Base-by-base conservation (phyloP, 1,140 invertebrate species). In the Ips nitidus region DNA sequence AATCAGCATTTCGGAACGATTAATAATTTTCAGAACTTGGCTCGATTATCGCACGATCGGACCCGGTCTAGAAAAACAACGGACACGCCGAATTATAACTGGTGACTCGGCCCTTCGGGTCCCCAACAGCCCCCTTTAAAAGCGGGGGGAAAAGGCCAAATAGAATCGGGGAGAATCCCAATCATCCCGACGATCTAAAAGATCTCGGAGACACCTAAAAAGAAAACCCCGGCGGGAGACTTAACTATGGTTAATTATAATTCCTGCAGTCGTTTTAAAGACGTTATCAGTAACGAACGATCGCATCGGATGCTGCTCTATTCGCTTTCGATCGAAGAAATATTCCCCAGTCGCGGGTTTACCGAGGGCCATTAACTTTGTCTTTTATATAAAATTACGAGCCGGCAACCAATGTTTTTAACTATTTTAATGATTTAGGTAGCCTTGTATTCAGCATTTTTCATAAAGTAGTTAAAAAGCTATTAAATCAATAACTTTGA, bases 1-100 rank as follows among this genome's bases (percentile, higher is more conserved):
- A 62, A 38, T 62, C 60, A 62, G 60, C 22, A 62, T 62, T 52
- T 62, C 38, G 8, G 45, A 38, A 40, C 60, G 50, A 62, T 62
- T 62, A 62, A 62, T 62, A 62, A 62, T 62, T 62, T 62, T 62
- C 60, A 50, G 43, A 62, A 37, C 52, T 62, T 62, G 36, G 40
- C 8, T 62, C 52, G 60, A 52, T 62, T 62, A 62, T 62, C 60
- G 39, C 43, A 22, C 37, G 45, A 52, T 62, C 60, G 8, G 39
- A 62, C 5, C n/a, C 36, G 39, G 37, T 8, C 2, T 3, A 50
- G 7, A 50, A 38, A 50, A 62, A 62, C n/a, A 8, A 38, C 5
- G 50, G 45, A 52, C 60, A 22, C 8, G 22, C 2, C 38, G 36
- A 40, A 62, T 62, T 62, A 62, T 52, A 52, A 39, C 2, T n/a